A percentile compares a stretch with the other conserved stretches of the same genome.
Evolutionary conservation across 1,140 invertebrate genomes (phyloP).

Genomic region (Aplysia californica): DNA sequence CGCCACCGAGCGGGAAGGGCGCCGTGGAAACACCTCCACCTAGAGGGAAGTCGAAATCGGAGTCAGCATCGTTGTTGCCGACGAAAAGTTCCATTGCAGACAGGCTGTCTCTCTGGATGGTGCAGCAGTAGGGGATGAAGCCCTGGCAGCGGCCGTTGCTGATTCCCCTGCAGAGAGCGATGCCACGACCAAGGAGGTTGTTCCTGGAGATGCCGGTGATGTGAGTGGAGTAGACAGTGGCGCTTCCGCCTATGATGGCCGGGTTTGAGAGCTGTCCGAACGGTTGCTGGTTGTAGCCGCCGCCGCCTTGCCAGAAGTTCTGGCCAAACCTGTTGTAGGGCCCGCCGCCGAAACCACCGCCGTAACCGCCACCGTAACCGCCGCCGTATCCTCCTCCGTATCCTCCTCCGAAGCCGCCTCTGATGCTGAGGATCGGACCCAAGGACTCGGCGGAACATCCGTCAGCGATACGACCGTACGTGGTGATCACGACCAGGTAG

Average conservation of each 20-base stretch:
- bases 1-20: neutral
- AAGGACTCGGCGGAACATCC: neutral
- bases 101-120: neutral
- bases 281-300: neutral
- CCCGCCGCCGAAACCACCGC: neutral
- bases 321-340: neutral
- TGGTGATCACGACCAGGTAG: neutral
- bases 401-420: neutral
- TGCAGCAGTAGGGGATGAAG: neutral
- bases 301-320: neutral
- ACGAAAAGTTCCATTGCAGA: neutral
- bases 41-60: neutral
- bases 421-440: neutral
- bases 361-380: neutral
- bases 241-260: neutral
- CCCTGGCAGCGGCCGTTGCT: neutral
- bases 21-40: neutral
- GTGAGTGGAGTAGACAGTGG: constrained; percentile 1
- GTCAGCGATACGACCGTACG: neutral
- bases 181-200: neutral
- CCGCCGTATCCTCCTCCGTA: neutral
- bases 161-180: neutral
- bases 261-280: neutral
- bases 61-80: neutral
- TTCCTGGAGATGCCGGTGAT: neutral